Conservation (phyloP, 2,113 vertebrate genomes). For the Gallinago undulata region DNA sequence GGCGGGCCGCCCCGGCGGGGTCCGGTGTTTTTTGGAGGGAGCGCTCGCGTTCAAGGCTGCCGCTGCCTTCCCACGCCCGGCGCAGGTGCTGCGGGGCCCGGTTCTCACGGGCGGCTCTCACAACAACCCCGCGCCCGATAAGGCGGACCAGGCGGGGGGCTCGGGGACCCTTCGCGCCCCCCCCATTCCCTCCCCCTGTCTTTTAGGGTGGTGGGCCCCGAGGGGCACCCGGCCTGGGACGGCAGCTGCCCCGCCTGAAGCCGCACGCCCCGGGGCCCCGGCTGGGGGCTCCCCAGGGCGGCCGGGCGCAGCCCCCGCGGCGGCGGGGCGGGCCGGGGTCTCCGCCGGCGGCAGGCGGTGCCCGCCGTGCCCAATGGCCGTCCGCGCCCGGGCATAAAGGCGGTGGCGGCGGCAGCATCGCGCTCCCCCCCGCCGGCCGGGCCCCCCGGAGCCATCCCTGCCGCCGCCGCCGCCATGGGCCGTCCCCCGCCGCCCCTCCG, state of each 20-base stretch:
- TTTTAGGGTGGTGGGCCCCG: background rate
- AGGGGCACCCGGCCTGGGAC: no score
- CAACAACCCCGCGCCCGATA: background rate
- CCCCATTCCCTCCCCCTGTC: no score
- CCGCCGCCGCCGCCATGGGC: background rate
- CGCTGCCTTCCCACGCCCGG: background rate
- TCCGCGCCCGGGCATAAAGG: background rate
- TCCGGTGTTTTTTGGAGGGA: background rate
- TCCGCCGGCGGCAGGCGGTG: background rate
- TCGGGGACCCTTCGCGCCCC: background rate
- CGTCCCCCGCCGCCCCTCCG: background rate
- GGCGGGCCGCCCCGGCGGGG: background rate
- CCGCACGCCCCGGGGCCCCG: background rate
- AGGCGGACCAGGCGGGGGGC: background rate
- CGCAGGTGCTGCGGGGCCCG: background rate
- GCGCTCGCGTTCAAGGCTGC: conserved; percentile 10
- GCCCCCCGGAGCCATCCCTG: background rate
- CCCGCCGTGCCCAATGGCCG: background rate
- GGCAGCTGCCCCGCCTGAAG: background rate
- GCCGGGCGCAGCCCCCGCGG: background rate
- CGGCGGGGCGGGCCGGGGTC: background rate
- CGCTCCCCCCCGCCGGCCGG: background rate
- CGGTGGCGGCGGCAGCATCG: background rate
- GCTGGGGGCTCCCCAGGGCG: background rate
- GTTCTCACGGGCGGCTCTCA: background rate